Percentiles rank a stretch among this genome's conserved stretches.
Evolutionary conservation across 2,888 invertebrate species (phyloP).

Genomic region (Eueremaeus valkanovi): DNA sequence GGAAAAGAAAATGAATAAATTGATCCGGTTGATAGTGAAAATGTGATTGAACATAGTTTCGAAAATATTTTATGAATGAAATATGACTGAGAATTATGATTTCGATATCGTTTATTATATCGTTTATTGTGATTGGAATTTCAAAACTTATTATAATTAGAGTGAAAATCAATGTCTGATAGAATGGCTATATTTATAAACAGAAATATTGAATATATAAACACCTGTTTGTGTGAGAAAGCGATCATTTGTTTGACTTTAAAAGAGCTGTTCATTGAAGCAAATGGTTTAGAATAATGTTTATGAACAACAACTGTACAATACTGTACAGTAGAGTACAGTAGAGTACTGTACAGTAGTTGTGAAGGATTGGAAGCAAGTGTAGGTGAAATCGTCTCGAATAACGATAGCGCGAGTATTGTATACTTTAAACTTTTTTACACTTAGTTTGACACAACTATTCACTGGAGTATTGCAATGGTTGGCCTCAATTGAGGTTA

Average conservation of each 20-base stretch:
- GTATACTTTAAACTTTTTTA: slow-evolving; percentile 37
- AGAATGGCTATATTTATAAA: no score
- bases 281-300: background rate
- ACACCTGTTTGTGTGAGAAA: background rate
- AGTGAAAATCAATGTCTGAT: no score
- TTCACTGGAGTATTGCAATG: slow-evolving; percentile 32
- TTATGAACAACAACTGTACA: background rate
- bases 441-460: slow-evolving; percentile 34
- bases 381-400: slow-evolving; percentile 1
- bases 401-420: background rate
- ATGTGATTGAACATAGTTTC: no score
- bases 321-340: no score
- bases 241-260: background rate
- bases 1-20: no score
- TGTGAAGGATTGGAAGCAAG: slow-evolving; percentile 9
- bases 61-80: no score
- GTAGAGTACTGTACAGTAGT: no score
- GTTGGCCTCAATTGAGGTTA: slow-evolving; percentile 38
- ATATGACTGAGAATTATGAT: no score
- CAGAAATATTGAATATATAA: background rate
- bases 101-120: no score
- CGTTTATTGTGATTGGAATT: no score
- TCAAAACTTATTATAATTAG: no score
- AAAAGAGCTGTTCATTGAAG: background rate
- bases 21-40: no score